Evolutionary conservation across 2,113 vertebrate genomes (phyloP), one percentile per base, ranked within the genome.

Genomic region (Theristicus caerulescens): DNA sequence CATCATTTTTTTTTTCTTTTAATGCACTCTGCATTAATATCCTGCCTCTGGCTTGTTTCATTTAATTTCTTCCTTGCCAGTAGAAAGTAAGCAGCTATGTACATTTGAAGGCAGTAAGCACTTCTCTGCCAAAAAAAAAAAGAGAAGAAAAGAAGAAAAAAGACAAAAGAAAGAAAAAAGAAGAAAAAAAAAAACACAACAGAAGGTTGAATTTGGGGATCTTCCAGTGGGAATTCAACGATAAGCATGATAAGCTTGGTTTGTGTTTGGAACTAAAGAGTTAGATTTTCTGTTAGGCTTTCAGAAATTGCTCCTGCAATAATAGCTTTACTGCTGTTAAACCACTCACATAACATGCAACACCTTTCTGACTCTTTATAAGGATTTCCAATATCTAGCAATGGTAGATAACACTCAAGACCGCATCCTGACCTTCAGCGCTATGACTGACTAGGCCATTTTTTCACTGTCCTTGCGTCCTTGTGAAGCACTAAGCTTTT

Each of bases 381-480:
- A 92, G 69, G 82, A 85, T 97, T 94, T 94, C 62, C 95, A 97
- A 83, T 78, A 80, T 16, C 84, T 86, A 97, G 94, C 91, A 96
- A 88, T 91, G 82, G 83, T 91, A 95, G 94, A 88, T 94, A 96
- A 96, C 85, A 26, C 93, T 90, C 70, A 36, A 15, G 59, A 69
- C 88, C 20, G 52, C 71, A 93, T 95, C 86, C 96, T 96, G 96
- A 97, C 96, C 96, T 98, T 97, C 96, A 96, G 92, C 76, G 94
- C 82, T 90, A 13, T 87, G 59, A 91, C 96, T 89, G 49, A 59
- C 85, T 93, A 20, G 85, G 90, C 84, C 95, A 77, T 96, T 96
- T 97, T 78, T 82, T 71, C 64, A 79, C 46, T 81, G 81, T 92
- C 29, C 91, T 67, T 47, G 55, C 1, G 24, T 88, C 87, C 93